phyloP scores from a whole-genome alignment of 2,113 vertebrate species.

The Pelobates fuscus region DNA sequence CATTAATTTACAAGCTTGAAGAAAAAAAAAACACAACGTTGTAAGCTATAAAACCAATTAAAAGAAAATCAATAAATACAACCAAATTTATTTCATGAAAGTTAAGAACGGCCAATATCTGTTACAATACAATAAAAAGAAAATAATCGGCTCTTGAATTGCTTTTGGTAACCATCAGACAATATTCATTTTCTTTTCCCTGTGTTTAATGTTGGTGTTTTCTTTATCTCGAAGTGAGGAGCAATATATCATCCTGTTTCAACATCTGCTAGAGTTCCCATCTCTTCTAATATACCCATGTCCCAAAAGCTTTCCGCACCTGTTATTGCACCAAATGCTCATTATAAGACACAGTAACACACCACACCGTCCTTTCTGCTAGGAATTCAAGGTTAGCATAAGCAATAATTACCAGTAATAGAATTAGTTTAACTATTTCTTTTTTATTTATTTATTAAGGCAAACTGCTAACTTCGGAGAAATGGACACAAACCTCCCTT shows the following conservation, averaged over 20 bases:
- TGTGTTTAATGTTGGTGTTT: constrained; percentile 72
- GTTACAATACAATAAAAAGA: neutral
- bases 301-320: constrained; percentile 81
- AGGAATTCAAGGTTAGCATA: constrained; percentile 75
- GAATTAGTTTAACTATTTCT: too few species aligned
- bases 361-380: constrained; percentile 73
- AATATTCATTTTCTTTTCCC: constrained; percentile 70
- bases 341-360: constrained; percentile 73
- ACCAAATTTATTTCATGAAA: neutral
- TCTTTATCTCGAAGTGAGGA: constrained; percentile 78
- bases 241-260: constrained; percentile 79
- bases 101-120: too few species aligned
- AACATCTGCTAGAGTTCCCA: constrained; percentile 80
- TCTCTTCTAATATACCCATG: constrained; percentile 77
- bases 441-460: too few species aligned
- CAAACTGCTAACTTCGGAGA: too few species aligned
- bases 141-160: neutral
- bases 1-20: constrained; percentile 34
- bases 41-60: neutral
- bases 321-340: constrained; percentile 77
- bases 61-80: neutral
- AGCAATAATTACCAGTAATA: constrained; percentile 66
- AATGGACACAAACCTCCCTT: too few species aligned
- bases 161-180: constrained; percentile 50
- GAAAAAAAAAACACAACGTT: too few species aligned